Evolutionary conservation across 2,113 vertebrate genomes (phyloP).

Genomic region (Percina caprodes): DNA sequence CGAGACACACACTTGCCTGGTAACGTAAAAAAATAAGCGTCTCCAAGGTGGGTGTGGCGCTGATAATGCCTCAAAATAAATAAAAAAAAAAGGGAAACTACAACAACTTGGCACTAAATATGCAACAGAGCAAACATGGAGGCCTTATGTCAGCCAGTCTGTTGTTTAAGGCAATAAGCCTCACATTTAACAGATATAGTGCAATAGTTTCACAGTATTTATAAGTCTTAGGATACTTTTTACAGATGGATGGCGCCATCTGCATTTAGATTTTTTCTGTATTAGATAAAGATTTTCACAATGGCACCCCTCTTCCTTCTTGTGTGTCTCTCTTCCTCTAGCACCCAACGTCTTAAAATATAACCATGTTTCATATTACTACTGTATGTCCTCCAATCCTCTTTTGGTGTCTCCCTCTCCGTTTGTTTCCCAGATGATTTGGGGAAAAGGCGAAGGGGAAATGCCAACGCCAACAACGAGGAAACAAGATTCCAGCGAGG

Average conservation of each 20-base stretch:
- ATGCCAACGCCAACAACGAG: conserved; percentile 50
- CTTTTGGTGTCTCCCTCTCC: neutral
- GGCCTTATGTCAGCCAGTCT: neutral
- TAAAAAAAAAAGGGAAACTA: too few species aligned
- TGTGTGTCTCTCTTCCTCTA: neutral
- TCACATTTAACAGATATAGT: too few species aligned
- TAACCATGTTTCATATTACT: neutral
- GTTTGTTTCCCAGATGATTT: neutral
- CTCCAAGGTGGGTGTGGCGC: too few species aligned
- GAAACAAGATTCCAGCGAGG: conserved; percentile 59
- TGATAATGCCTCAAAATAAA: too few species aligned
- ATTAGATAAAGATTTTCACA: neutral
- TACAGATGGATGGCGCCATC: too few species aligned
- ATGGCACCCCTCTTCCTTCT: too few species aligned
- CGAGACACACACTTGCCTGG: too few species aligned
- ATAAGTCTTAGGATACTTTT: too few species aligned
- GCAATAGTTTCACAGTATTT: too few species aligned
- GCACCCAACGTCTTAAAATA: neutral
- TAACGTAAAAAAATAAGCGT: too few species aligned
- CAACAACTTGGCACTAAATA: too few species aligned
- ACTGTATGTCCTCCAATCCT: neutral
- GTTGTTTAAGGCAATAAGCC: neutral
- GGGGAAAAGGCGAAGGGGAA: conserved; percentile 53
- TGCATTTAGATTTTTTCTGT: neutral
- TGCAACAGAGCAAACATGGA: neutral